A percentile compares a stretch with the other conserved stretches of the same genome.
phyloP scores from a whole-genome alignment of 2,888 invertebrate genomes.

The Eristalinus aeneus region DNA sequence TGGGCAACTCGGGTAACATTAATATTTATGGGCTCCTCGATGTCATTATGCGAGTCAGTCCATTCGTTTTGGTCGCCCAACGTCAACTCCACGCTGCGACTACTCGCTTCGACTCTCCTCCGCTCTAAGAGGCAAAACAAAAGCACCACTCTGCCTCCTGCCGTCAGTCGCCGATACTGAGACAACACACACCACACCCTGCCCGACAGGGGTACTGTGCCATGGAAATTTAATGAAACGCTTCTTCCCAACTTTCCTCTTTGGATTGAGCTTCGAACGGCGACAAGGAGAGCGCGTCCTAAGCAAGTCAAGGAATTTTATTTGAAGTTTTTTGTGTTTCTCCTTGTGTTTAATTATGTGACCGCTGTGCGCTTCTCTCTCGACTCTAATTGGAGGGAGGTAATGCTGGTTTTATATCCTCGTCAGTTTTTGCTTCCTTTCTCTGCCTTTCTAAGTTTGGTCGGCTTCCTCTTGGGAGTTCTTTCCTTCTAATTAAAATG shows the following conservation, averaged over 20 bases:
- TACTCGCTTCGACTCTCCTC: background rate
- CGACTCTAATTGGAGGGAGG: background rate
- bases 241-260: background rate
- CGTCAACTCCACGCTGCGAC: background rate
- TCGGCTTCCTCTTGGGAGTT: background rate
- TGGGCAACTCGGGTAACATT: conserved; percentile 44
- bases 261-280: background rate
- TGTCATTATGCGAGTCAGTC: conserved; percentile 60
- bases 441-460: background rate
- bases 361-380: background rate
- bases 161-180: background rate
- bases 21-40: conserved; percentile 63
- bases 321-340: background rate
- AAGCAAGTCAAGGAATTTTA: background rate
- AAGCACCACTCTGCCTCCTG: background rate
- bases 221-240: background rate
- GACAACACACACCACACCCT: background rate
- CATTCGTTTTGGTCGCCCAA: conserved; percentile 45
- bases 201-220: background rate
- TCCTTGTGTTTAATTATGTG: background rate
- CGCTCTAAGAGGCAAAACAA: background rate
- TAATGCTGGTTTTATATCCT: background rate
- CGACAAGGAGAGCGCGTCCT: background rate
- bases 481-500: background rate
- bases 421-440: background rate